Percentiles rank a stretch among this genome's conserved stretches.
Conservation (phyloP, 2,797 vertebrate species). For the Anableps anableps region DNA sequence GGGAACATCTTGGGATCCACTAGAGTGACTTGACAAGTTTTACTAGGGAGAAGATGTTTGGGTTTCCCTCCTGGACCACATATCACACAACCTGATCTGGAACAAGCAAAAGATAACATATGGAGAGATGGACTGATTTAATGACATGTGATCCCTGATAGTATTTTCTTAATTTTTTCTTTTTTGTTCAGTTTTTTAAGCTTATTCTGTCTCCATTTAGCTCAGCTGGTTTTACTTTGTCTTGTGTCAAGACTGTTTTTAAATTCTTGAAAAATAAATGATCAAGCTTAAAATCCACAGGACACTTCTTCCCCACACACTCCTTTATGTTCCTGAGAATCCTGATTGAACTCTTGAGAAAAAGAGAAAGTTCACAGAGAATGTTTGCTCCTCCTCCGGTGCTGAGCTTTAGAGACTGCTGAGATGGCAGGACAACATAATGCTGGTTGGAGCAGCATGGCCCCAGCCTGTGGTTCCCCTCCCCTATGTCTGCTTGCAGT, state of each 20-base stretch:
- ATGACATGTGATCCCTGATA: background rate
- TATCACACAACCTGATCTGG: background rate
- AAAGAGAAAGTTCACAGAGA: slow-evolving; percentile 8
- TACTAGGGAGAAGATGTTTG: background rate
- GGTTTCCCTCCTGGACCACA: background rate
- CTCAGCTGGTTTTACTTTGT: background rate
- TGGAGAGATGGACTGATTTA: background rate
- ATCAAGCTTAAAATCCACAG: background rate
- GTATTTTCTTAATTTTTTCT: background rate
- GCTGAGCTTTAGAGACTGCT: slow-evolving; percentile 21
- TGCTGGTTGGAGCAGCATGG: slow-evolving; percentile 13
- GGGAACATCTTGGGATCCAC: background rate
- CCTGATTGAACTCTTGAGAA: slow-evolving; percentile 3
- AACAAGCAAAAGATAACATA: background rate
- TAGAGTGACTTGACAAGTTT: background rate
- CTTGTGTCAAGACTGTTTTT: background rate
- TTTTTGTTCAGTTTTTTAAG: background rate
- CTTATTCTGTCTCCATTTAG: background rate
- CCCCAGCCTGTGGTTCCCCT: slow-evolving; percentile 19
- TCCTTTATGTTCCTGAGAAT: slow-evolving; percentile 7
- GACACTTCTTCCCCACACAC: background rate
- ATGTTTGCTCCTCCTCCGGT: slow-evolving; percentile 5
- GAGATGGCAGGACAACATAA: slow-evolving; percentile 32
- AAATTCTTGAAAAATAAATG: background rate
- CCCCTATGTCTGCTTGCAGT: slow-evolving; percentile 70